Evolutionary conservation across 2,888 invertebrate species (phyloP).

Genomic region (Petrolisthes manimaculis): DNA sequence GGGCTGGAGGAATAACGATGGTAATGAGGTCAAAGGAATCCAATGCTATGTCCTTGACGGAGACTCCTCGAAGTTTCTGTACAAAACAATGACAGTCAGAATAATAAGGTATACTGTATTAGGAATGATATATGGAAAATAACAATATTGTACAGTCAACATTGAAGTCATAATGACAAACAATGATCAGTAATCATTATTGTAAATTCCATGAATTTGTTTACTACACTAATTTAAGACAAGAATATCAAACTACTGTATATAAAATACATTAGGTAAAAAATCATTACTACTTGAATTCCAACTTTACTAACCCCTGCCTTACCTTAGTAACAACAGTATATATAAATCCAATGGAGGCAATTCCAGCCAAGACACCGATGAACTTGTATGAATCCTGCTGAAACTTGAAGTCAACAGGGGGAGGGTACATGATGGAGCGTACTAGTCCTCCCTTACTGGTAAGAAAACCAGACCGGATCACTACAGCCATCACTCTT

Average conservation of each 20-base stretch:
- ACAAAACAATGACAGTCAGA: no score
- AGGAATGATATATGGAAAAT: no score
- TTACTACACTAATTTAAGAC: no score
- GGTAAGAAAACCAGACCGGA: slow-evolving; percentile 54
- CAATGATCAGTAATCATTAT: no score
- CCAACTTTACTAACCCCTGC: neutral
- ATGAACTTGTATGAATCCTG: slow-evolving; percentile 80
- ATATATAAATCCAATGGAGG: slow-evolving; percentile 82
- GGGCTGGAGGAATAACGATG: slow-evolving; percentile 91
- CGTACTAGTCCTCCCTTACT: slow-evolving; percentile 72
- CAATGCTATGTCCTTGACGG: slow-evolving; percentile 76
- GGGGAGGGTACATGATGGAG: slow-evolving; percentile 75
- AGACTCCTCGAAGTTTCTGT: neutral
- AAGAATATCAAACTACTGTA: neutral
- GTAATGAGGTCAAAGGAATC: slow-evolving; percentile 91
- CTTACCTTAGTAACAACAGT: slow-evolving; percentile 87
- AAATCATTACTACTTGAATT: neutral
- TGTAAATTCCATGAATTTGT: no score
- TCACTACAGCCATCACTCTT: slow-evolving; percentile 71
- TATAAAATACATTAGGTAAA: neutral
- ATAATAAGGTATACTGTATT: no score
- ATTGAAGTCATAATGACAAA: no score
- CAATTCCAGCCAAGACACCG: slow-evolving; percentile 79
- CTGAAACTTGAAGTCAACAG: slow-evolving; percentile 75
- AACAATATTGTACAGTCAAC: no score